Evolutionary conservation across 64 coral and sea anemone genomes (phyloP).

Genomic region (Porites lutea): DNA sequence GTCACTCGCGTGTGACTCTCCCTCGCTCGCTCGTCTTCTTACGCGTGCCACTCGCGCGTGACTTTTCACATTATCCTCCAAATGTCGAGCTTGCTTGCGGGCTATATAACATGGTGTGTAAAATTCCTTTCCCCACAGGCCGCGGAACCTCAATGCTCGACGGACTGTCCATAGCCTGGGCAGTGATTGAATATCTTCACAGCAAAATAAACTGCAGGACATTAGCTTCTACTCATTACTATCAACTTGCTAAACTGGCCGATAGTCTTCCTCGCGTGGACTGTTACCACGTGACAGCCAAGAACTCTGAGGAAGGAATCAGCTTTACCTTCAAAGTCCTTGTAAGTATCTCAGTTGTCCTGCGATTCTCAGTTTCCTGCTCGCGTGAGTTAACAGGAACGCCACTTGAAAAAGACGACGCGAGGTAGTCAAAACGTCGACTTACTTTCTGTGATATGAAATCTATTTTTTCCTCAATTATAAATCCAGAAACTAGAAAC

Average conservation of each 20-base stretch:
- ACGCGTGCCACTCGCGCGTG: too few relatives aligned
- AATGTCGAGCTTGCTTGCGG: too few relatives aligned
- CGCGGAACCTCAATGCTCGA: conserved; percentile 91
- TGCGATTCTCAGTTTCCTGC: too few relatives aligned
- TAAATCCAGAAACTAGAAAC: too few relatives aligned
- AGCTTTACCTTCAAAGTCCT: conserved; percentile 87
- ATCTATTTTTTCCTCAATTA: too few relatives aligned
- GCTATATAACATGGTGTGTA: background rate
- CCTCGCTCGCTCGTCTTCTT: too few relatives aligned
- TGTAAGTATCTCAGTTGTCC: conserved; percentile 35
- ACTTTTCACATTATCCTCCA: too few relatives aligned
- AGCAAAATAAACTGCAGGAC: conserved; percentile 73
- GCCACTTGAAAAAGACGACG: too few relatives aligned
- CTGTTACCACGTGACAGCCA: conserved; percentile 86
- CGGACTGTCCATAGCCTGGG: conserved; percentile 88
- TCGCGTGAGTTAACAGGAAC: too few relatives aligned
- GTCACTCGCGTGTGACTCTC: too few relatives aligned
- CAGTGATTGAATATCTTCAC: conserved; percentile 84
- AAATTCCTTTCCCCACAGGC: conserved; percentile 21
- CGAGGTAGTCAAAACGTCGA: too few relatives aligned
- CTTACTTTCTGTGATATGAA: too few relatives aligned
- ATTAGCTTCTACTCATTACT: conserved; percentile 82
- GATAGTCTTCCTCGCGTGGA: conserved; percentile 61
- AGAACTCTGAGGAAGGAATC: conserved; percentile 52
- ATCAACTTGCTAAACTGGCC: conserved; percentile 72